Conservation (phyloP, 2,888 invertebrate genomes). For the Anarsia innoxiella region DNA sequence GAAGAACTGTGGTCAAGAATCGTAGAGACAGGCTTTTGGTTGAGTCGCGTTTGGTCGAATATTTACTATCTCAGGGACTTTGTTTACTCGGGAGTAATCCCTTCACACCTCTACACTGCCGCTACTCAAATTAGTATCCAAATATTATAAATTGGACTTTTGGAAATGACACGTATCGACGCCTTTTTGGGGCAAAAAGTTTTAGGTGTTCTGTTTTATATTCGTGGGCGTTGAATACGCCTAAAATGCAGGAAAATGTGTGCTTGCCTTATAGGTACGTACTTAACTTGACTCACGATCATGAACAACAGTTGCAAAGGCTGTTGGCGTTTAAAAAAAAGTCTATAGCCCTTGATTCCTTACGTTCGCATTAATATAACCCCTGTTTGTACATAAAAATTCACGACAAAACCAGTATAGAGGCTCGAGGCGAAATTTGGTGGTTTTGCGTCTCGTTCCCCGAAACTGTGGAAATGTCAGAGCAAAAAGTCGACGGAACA, state of each 20-base stretch:
- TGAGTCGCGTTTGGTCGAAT: slow-evolving; percentile 24
- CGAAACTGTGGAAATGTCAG: slow-evolving; percentile 67
- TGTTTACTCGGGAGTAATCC: slow-evolving; percentile 69
- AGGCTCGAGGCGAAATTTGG: slow-evolving; percentile 61
- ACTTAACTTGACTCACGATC: no score
- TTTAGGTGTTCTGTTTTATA: no score
- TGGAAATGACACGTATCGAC: slow-evolving; percentile 39
- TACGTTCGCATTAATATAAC: slow-evolving; percentile 44
- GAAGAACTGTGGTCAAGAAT: no score
- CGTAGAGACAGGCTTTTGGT: no score
- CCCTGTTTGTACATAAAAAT: slow-evolving; percentile 62
- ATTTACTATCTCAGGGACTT: slow-evolving; percentile 56
- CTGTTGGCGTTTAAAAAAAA: no score
- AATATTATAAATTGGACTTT: slow-evolving; percentile 45
- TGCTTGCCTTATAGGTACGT: no score
- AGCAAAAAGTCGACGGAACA: slow-evolving; percentile 67
- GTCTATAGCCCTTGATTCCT: slow-evolving; percentile 10
- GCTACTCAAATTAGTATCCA: slow-evolving; percentile 63
- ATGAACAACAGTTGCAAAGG: no score
- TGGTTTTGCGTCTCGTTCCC: slow-evolving; percentile 65
- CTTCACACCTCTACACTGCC: slow-evolving; percentile 58
- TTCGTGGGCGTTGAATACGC: no score
- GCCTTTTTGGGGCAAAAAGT: background rate
- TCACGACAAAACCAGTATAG: slow-evolving; percentile 70
- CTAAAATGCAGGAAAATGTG: no score